Evolutionary conservation across 2,888 invertebrate genomes (phyloP).

Genomic region (Mesorhabditis sp.): DNA sequence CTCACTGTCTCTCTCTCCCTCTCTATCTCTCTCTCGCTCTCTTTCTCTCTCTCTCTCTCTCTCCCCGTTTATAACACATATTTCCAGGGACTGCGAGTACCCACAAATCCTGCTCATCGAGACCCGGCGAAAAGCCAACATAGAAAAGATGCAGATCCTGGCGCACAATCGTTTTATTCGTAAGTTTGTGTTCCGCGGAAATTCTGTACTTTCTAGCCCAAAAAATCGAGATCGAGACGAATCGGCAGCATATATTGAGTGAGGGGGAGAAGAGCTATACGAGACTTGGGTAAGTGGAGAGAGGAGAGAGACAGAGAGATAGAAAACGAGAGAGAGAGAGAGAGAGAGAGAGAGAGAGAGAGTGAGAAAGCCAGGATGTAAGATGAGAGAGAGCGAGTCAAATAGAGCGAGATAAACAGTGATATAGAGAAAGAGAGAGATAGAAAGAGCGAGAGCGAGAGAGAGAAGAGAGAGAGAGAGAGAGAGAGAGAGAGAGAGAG

Average conservation of each 20-base stretch:
- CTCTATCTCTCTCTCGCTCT: neutral
- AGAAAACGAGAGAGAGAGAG: too few species aligned
- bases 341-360: too few species aligned
- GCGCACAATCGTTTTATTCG: slow-evolving; percentile 37
- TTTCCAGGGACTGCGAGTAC: slow-evolving; percentile 17
- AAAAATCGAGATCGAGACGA: neutral
- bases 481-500: too few species aligned
- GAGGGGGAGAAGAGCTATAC: neutral
- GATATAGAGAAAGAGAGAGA: too few species aligned
- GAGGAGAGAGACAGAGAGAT: too few species aligned
- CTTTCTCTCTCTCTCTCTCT: neutral
- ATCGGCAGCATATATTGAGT: neutral
- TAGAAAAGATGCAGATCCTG: slow-evolving; percentile 36
- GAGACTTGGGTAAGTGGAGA: neutral
- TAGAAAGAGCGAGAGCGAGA: too few species aligned
- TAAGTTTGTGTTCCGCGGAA: slow-evolving; percentile 10
- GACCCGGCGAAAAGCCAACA: slow-evolving; percentile 23
- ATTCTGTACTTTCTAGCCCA: neutral
- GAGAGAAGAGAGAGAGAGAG: too few species aligned
- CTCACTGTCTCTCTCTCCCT: neutral
- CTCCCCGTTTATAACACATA: neutral
- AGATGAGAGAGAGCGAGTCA: too few species aligned
- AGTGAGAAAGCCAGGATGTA: too few species aligned
- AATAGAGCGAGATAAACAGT: too few species aligned
- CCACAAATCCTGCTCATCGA: slow-evolving; percentile 29